Conservation (phyloP, 2,888 invertebrate genomes). For the Hirudinaria manillensis region DNA sequence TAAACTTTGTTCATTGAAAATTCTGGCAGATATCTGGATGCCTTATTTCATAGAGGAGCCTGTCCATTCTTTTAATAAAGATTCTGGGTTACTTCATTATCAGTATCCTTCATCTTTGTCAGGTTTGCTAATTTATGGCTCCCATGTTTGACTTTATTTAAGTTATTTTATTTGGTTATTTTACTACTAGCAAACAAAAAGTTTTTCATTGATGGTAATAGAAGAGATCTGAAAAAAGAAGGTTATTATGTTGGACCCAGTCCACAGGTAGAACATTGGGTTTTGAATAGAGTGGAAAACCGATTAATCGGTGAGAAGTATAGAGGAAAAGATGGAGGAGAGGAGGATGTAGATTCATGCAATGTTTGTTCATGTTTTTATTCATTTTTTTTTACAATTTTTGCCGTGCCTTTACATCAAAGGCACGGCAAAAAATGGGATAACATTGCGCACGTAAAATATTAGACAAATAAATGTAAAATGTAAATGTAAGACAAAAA, state of each 20-base stretch:
- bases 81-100: not conserved
- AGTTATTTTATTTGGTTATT: not conserved
- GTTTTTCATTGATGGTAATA: constrained; percentile 51
- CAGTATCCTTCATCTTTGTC: not conserved
- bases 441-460: too few species aligned
- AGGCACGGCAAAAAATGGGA: too few species aligned
- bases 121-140: constrained; percentile 7
- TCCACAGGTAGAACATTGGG: constrained; percentile 54
- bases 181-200: constrained; percentile 41
- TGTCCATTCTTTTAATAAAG: not conserved
- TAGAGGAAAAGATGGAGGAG: constrained; percentile 36
- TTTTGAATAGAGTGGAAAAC: constrained; percentile 59
- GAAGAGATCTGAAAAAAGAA: constrained; percentile 59
- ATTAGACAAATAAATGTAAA: too few species aligned
- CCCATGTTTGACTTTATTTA: not conserved
- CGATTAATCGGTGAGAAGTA: constrained; percentile 55
- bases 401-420: too few species aligned
- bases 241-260: constrained; percentile 60
- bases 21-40: not conserved
- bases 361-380: not conserved
- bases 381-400: not conserved
- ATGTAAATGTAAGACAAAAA: too few species aligned
- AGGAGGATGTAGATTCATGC: constrained; percentile 8
- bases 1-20: constrained; percentile 1
- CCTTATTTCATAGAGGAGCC: not conserved